Base-by-base conservation (phyloP, 1,140 invertebrate genomes). In the Zaprionus gabonicus region DNA sequence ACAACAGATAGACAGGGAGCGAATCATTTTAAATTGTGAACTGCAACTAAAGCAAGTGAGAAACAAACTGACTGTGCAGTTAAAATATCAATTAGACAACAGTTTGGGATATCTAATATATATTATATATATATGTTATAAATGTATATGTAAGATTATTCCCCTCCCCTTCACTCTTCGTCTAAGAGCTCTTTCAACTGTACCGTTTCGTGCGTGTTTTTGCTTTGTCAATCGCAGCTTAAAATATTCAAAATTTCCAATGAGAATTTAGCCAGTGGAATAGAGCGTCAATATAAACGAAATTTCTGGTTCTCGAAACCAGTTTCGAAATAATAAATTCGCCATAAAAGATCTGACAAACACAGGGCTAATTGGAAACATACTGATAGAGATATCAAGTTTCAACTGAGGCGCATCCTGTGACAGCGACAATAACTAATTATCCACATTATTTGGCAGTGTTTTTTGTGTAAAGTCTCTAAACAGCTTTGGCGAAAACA, bases 261-360 rank as follows among this genome's bases (percentile, higher is more conserved):
- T 56, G 9, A 56, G 13, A 9, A 27, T 17, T 53, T 10, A 17
- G 38, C 27, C 15, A 7, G 12, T n/a, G 6, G 41, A 27, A 10
- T 27, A 55, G 23, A 25, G 0, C 28, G 28, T 7, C 28, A 55
- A 55, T 27, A 28, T 7, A 2, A 55, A 25, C 23, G 23, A 12
- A 25, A 25, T 56, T 56, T 56, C 53, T 7, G 23, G 53, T 56
- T 56, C 27, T n/a, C 27, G 25, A 28, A 56, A 28, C 53, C 53
- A 56, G 53, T 56, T 56, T 56, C 12, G 23, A 55, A 15, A 27
- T 55, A 1, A 55, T 55, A 1, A 55, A 55, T 55, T 55, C 2
- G 27, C 23, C 46, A 25, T 51, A 51, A 51, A 51, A 51, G 20
- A 51, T 25, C 23, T 25, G 3, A 51, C 20, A 20, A 51, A 25